Evolutionary conservation across 2,797 vertebrate genomes (phyloP).

Genomic region (Sparus aurata): DNA sequence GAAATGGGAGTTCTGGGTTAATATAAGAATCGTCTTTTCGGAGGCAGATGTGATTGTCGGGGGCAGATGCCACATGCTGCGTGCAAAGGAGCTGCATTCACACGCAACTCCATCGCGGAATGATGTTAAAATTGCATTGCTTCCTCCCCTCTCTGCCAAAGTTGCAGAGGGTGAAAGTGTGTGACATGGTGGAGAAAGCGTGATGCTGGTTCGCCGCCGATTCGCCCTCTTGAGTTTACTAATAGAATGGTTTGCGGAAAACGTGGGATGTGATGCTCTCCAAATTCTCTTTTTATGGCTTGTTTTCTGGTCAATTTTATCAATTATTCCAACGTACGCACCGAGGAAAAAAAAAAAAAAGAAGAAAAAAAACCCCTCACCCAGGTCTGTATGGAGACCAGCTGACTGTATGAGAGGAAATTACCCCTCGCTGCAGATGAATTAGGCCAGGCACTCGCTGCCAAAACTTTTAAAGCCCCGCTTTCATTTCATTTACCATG

Average conservation of each 20-base stretch:
- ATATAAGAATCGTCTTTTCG: slow-evolving; percentile 60
- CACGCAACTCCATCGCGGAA: slow-evolving; percentile 70
- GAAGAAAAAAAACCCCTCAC: not conserved
- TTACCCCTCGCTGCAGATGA: slow-evolving; percentile 75
- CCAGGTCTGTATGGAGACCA: slow-evolving; percentile 73
- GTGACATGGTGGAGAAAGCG: slow-evolving; percentile 46
- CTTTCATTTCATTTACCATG: slow-evolving; percentile 75
- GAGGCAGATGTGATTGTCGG: slow-evolving; percentile 77
- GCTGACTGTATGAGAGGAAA: slow-evolving; percentile 77
- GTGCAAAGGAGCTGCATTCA: slow-evolving; percentile 75
- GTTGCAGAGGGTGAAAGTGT: slow-evolving; percentile 63
- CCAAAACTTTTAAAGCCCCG: slow-evolving; percentile 74
- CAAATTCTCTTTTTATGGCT: slow-evolving; percentile 50
- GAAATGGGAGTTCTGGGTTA: slow-evolving; percentile 51
- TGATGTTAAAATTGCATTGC: slow-evolving; percentile 78
- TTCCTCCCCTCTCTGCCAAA: slow-evolving; percentile 45
- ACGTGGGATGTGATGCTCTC: slow-evolving; percentile 33
- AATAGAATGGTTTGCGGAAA: slow-evolving; percentile 51
- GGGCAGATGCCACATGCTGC: slow-evolving; percentile 78
- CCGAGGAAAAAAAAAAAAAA: slow-evolving; percentile 4
- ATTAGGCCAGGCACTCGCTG: slow-evolving; percentile 71
- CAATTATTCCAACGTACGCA: slow-evolving; percentile 45
- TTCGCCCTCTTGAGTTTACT: slow-evolving; percentile 41
- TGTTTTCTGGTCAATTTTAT: slow-evolving; percentile 67
- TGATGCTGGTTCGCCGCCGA: slow-evolving; percentile 47